A percentile compares a stretch with the other conserved stretches of the same genome.
phyloP scores from a whole-genome alignment of 2,797 vertebrate species.

The Falco cherrug region DNA sequence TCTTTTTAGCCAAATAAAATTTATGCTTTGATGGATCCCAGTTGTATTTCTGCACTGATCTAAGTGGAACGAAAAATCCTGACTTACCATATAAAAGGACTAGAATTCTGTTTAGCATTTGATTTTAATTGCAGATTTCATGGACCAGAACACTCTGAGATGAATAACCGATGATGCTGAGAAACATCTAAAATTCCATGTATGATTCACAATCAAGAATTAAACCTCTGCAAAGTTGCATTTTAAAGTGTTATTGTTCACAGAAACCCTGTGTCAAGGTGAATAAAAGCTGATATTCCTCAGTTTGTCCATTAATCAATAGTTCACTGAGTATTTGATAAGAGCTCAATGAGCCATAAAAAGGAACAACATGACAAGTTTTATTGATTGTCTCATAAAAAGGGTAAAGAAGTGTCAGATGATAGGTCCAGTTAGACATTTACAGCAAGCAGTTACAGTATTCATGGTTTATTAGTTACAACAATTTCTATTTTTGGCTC shows the following conservation, averaged over 20 bases:
- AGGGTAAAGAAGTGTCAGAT: slow-evolving; percentile 30
- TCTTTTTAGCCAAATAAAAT: slow-evolving; percentile 39
- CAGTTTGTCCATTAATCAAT: slow-evolving; percentile 40
- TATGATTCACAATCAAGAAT: background rate
- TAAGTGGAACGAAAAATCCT: slow-evolving; percentile 11
- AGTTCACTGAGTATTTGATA: slow-evolving; percentile 30
- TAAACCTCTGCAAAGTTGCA: background rate
- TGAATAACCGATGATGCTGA: slow-evolving; percentile 18
- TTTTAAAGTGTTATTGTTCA: slow-evolving; percentile 2
- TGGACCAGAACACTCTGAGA: background rate
- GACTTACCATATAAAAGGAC: slow-evolving; percentile 41
- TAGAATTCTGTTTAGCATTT: slow-evolving; percentile 15
- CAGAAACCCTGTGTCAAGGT: background rate
- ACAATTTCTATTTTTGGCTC: slow-evolving; percentile 14
- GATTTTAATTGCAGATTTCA: slow-evolving; percentile 52
- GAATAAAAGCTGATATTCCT: slow-evolving; percentile 32
- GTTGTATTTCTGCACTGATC: slow-evolving; percentile 18
- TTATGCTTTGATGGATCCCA: slow-evolving; percentile 11
- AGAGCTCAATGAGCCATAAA: slow-evolving; percentile 33
- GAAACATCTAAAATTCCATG: background rate
- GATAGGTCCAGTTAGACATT: background rate
- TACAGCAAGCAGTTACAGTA: background rate
- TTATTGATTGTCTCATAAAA: slow-evolving; percentile 49
- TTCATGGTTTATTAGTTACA: background rate
- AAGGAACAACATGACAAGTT: slow-evolving; percentile 42